Evolutionary conservation across 2,888 invertebrate species (phyloP).

Genomic region (Frankliniella intonsa): DNA sequence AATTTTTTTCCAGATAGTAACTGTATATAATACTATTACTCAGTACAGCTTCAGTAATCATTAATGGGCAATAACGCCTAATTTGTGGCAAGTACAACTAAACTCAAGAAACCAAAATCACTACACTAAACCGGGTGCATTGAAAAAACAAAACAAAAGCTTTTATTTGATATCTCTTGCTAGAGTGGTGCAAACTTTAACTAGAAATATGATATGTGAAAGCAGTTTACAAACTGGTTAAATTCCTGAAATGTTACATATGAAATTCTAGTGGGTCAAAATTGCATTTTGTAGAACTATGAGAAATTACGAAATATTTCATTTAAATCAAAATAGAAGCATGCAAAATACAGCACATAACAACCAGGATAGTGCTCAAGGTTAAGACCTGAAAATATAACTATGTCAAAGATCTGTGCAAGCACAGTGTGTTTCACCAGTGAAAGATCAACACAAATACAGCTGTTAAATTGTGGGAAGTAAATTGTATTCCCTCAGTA

Average conservation of each 20-base stretch:
- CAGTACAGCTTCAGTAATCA: too few species aligned
- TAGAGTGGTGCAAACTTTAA: not conserved
- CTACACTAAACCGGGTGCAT: not conserved
- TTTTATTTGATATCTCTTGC: not conserved
- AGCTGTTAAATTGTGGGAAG: not conserved
- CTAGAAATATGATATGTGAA: not conserved
- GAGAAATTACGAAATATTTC: not conserved
- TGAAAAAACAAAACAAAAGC: too few species aligned
- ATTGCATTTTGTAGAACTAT: not conserved
- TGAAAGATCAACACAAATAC: not conserved
- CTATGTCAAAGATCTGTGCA: not conserved
- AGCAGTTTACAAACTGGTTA: too few species aligned
- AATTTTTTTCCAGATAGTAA: not conserved
- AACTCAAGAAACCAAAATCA: not conserved
- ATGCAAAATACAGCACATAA: not conserved
- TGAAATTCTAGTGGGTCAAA: too few species aligned
- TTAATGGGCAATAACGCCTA: not conserved
- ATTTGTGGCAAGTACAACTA: not conserved
- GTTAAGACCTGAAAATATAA: not conserved
- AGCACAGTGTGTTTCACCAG: not conserved
- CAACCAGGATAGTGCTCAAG: not conserved
- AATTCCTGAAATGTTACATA: too few species aligned
- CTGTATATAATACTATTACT: not conserved
- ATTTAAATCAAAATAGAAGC: not conserved
- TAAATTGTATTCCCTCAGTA: not conserved